Evolutionary conservation across 2,797 vertebrate genomes (phyloP), one percentile per base, ranked within the genome.

Genomic region (Heteromormyrus szaboi): DNA sequence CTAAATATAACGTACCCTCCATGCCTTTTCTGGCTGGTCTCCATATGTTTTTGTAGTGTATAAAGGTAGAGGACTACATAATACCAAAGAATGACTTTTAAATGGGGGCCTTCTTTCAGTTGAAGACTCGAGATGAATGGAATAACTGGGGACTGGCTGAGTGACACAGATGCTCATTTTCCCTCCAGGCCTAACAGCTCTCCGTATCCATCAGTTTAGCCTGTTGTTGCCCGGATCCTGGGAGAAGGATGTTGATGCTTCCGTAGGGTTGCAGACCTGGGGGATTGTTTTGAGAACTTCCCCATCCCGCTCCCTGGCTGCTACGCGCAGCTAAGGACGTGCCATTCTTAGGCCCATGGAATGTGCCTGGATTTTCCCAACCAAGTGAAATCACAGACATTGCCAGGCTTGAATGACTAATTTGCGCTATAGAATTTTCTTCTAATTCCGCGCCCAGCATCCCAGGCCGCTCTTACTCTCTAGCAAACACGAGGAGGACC

Each of bases 371-470:
- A 90, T 92, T 91, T 59, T 85, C 89, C 86, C 48, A 46, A 65
- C 89, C 91, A 88, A 89, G 90, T 90, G 89, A 92, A 92, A 92
- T 92, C 91, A 93, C 92, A 92, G 93, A 90, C 92, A 91, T 86
- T 62, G 87, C 89, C 91, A 89, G 91, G 68, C 91, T 89, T 90
- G 89, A 91, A 92, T 92, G 88, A 90, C 87, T 92, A 92, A 93
- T 93, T 92, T 89, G 90, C 88, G 86, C 88, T 89, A 88, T 89
- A 91, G 90, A 91, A 89, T 90, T 88, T 90, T 90, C 89, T 83
- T 17, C 11, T 48, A 88, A 50, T 87, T 89, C 72, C 22, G 53
- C 29, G 76, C 81, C 86, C 65, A 62, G 54, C 29, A 29, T 81
- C 53, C 85, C 81, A 87, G 87, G 62, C 65, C 19, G 41, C 50